These are phyloP conservation scores for Lepidonotus clava DNA, from an alignment of 2,888 invertebrate species.

Conservation along the genomic window DNA sequence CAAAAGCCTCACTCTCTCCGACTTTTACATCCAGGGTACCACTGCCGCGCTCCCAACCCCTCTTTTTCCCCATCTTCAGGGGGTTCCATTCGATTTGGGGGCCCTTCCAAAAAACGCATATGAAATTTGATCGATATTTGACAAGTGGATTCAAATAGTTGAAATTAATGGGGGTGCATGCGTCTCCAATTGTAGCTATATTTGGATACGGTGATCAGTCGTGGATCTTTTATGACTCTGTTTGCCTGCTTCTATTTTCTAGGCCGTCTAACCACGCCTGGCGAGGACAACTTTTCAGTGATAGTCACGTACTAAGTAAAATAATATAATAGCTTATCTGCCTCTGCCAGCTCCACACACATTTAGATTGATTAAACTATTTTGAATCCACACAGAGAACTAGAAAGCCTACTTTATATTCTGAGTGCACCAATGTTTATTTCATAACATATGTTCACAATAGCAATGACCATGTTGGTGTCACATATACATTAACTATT, in stretches of 20 bases:
- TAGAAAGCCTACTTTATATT: too few relatives aligned
- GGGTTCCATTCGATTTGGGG: slow-evolving; percentile 42
- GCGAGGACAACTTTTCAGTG: slow-evolving; percentile 3
- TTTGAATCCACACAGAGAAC: not conserved
- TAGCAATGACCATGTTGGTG: too few relatives aligned
- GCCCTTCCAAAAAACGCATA: slow-evolving; percentile 35
- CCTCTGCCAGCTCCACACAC: not conserved
- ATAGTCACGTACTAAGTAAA: slow-evolving; percentile 48
- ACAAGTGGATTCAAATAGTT: slow-evolving; percentile 54
- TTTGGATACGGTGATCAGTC: slow-evolving; percentile 43
- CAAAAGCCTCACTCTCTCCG: slow-evolving; percentile 13
- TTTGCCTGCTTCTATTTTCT: slow-evolving; percentile 18
- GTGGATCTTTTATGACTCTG: not conserved
- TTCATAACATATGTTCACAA: too few relatives aligned
- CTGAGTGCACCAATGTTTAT: too few relatives aligned
- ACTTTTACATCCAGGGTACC: slow-evolving; percentile 50
- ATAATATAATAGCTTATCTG: slow-evolving; percentile 42
- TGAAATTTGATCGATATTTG: slow-evolving; percentile 54
- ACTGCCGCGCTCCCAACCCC: not conserved
- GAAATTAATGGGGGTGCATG: slow-evolving; percentile 41
- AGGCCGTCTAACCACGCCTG: not conserved
- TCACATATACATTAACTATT: too few relatives aligned
- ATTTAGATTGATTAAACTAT: slow-evolving; percentile 17
- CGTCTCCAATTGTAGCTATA: slow-evolving; percentile 8
- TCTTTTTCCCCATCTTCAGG: slow-evolving; percentile 39